These are phyloP conservation scores for Triops cancriformis DNA, from an alignment of 1,140 invertebrate genomes.

Conservation along the genomic window DNA sequence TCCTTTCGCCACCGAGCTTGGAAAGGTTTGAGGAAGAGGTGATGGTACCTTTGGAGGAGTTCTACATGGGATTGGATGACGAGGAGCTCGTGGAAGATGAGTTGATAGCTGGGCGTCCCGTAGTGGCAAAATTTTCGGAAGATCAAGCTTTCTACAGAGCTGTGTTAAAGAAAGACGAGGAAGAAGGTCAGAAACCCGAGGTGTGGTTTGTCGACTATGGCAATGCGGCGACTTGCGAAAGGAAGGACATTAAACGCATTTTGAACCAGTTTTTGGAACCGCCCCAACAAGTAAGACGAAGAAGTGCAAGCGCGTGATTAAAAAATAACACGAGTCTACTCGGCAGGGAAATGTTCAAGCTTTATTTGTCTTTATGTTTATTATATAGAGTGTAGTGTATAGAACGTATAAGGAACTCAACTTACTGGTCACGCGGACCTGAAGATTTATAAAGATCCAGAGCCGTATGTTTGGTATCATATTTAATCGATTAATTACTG, in stretches of 20 bases:
- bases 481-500: too few species aligned
- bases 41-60: constrained; percentile 17
- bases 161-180: constrained; percentile 14
- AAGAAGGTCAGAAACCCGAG: not conserved
- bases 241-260: constrained; percentile 14
- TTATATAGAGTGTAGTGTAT: too few species aligned
- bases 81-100: constrained; percentile 14
- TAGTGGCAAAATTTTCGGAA: constrained; percentile 4
- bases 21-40: not conserved
- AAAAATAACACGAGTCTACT: too few species aligned
- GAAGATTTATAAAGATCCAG: too few species aligned
- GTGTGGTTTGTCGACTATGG: constrained; percentile 27
- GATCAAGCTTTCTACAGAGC: constrained; percentile 7
- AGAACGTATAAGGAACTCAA: too few species aligned
- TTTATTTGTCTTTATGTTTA: too few species aligned
- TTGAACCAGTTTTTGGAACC: constrained; percentile 15
- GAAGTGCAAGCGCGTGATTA: too few species aligned
- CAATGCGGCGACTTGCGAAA: not conserved
- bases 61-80: not conserved
- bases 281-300: constrained; percentile 5
- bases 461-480: too few species aligned
- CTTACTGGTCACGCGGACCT: too few species aligned
- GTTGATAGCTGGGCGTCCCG: not conserved
- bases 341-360: too few species aligned
- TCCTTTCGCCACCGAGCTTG: not conserved